Evolutionary conservation across 2,113 vertebrate genomes (phyloP), one percentile per base, ranked within the genome.

Genomic region (Pluvianellus socialis): DNA sequence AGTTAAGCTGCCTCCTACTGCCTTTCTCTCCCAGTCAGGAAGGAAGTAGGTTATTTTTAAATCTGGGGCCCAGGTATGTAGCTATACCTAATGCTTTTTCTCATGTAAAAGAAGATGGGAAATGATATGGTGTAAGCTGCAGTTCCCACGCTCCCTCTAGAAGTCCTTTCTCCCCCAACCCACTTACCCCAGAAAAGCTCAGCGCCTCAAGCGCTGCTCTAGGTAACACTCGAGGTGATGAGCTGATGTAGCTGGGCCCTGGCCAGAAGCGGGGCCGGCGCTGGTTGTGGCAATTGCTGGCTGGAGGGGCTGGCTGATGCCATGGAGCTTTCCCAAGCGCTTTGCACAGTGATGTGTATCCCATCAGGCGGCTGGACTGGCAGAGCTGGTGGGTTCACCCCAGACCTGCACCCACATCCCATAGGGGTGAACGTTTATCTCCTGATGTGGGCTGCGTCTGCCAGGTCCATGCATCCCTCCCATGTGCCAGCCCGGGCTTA

Each of bases 1-100:
- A 30, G 47, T 50, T 3, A 8, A 75, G 70, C 53, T 10, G 59
- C 65, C 45, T 40, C 55, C 95, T 71, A 44, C 55, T 9, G 79
- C 91, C 61, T 52, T 42, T 77, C 83, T 45, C 44, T 28, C 52
- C 86, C 50, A 47, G 68, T 33, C 91, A 86, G 94, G 97, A 96
- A 96, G 96, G 96, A 97, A 94, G 79, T 21, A 63, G 80, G 83
- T 55, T 96, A 91, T 96, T 97, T 96, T 96, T 92, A 87, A 91
- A 50, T 52, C 72, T 62, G 95, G 38, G 91, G 52, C 65, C 90
- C 96, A 96, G 94, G 86, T 95, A 93, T 40, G 30, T 68, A 91
- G 53, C 68, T 44, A 4, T 71, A 94, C 88, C 91, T 65, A 35
- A 55, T 38, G 52, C 17, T 75, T 84, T 80, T 95, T 82, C 59